A percentile compares a stretch with the other conserved stretches of the same genome.
These are phyloP conservation scores for Acholoe squamosa DNA, from an alignment of 2,888 invertebrate genomes.

Conservation along the genomic window DNA sequence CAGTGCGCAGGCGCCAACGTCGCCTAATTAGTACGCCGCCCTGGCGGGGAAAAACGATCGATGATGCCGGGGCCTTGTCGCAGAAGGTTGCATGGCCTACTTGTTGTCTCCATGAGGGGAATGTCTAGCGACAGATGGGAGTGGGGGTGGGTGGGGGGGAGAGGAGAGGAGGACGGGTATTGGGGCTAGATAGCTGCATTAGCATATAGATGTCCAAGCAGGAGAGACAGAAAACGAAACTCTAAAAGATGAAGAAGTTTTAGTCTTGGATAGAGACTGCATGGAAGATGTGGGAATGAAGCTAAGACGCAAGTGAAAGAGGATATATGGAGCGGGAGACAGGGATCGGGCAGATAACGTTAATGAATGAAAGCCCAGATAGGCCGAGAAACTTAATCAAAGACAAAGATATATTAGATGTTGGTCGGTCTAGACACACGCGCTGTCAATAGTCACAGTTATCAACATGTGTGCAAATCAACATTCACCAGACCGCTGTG, in stretches of 20 bases:
- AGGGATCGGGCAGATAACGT: too few relatives aligned
- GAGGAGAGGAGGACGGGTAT: background rate
- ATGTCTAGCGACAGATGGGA: background rate
- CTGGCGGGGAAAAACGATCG: constrained; percentile 29
- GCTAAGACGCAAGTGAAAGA: too few relatives aligned
- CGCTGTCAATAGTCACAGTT: too few relatives aligned
- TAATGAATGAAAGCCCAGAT: too few relatives aligned
- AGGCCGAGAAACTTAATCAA: too few relatives aligned
- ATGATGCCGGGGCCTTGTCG: background rate
- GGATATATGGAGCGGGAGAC: too few relatives aligned
- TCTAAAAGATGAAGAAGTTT: background rate
- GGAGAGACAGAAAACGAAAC: background rate
- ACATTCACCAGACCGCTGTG: too few relatives aligned
- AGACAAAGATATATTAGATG: too few relatives aligned
- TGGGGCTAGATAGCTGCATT: background rate
- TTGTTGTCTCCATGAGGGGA: background rate
- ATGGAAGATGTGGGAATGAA: background rate
- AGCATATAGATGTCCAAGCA: background rate
- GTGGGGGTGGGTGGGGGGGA: background rate
- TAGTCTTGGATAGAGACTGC: background rate
- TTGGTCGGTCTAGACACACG: too few relatives aligned
- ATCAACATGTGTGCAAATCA: too few relatives aligned
- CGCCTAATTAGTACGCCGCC: constrained; percentile 47
- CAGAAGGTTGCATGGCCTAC: background rate
- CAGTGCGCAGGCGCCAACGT: constrained; percentile 26